These are phyloP conservation scores for Epicampocera succincta DNA, from an alignment of 2,888 invertebrate genomes.

Conservation along the genomic window DNA sequence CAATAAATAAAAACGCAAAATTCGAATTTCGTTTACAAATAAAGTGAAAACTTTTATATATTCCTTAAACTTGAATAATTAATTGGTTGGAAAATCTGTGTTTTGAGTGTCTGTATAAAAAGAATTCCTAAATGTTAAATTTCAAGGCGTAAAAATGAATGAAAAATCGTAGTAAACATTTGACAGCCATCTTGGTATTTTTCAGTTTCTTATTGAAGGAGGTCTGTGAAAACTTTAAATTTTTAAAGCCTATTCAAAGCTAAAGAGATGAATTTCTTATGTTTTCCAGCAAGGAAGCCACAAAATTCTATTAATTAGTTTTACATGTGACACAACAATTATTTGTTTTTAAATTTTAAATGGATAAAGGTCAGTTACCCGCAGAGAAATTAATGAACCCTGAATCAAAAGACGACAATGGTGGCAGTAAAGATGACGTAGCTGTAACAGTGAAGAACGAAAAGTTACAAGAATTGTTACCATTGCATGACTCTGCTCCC, in stretches of 20 bases:
- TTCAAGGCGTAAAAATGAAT: constrained; percentile 25
- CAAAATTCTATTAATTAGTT: not conserved
- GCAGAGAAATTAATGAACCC: constrained; percentile 55
- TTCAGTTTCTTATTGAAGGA: constrained; percentile 41
- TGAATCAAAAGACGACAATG: constrained; percentile 16
- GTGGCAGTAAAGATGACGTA: constrained; percentile 59
- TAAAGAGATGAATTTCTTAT: not conserved
- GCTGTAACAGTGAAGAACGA: constrained; percentile 50
- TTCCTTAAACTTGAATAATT: not conserved
- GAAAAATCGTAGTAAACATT: constrained; percentile 51
- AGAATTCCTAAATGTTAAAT: constrained; percentile 8
- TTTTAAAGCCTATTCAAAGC: constrained; percentile 5
- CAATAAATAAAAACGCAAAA: constrained; percentile 65
- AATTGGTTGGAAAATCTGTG: constrained; percentile 2
- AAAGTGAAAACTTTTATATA: constrained; percentile 23
- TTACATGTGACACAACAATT: not conserved
- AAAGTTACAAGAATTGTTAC: constrained; percentile 16
- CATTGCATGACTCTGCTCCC: constrained; percentile 5
- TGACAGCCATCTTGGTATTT: constrained; percentile 68
- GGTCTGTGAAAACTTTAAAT: constrained; percentile 49
- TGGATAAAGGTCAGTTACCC: constrained; percentile 63
- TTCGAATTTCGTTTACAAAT: constrained; percentile 36
- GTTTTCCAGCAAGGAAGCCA: constrained; percentile 3
- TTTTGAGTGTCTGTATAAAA: not conserved
- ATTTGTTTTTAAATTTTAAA: constrained; percentile 39